Evolutionary conservation across 1,140 invertebrate species (phyloP), one percentile per base, ranked within the genome.

Genomic region (Neomicropteryx cornuta): DNA sequence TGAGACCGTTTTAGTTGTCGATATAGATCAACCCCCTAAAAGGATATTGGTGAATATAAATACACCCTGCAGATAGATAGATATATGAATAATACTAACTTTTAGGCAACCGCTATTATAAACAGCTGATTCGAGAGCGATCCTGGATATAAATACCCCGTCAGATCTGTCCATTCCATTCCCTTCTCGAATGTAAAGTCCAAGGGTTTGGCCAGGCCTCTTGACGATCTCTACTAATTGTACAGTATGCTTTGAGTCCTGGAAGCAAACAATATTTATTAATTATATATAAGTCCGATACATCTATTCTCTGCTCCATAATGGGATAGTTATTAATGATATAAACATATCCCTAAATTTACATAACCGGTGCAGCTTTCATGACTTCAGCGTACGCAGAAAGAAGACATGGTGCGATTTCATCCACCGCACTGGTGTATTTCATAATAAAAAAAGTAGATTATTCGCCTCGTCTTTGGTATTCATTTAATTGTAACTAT

Each of bases 141-240:
- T 97, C 55, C 95, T 76, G 1, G 94, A 97, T 60, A 98, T 97
- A 70, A 98, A 99, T 38, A 99, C 94, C 19, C 96, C 96, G 58
- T 95, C 91, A 28, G 79, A 79, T 33, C 90, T 77, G 53, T 95
- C 88, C 23, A 88, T 77, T 2, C 93, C 95, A 55, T 97, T 94
- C 16, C 93, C 93, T 67, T 97, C 93, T 19, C 96, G 75, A 52
- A 99, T 97, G 58, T 99, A 99, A 37, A 99, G 76, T 28, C 96
- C 96, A 34, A 99, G 71, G 4, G 94, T 97, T 68, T 99, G 96
- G 17, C 95, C 96, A 2, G 96, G 96, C 50, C 95, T 77, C 68
- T 99, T 99, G 42, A 99, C 93, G 53, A 99, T 98, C 70, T 99
- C 96, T 43, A 99, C 92, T 55, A 97, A 86, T 65, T 96, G 84